Conservation (phyloP, 2,797 vertebrate species). For the Coluber constrictor region DNA sequence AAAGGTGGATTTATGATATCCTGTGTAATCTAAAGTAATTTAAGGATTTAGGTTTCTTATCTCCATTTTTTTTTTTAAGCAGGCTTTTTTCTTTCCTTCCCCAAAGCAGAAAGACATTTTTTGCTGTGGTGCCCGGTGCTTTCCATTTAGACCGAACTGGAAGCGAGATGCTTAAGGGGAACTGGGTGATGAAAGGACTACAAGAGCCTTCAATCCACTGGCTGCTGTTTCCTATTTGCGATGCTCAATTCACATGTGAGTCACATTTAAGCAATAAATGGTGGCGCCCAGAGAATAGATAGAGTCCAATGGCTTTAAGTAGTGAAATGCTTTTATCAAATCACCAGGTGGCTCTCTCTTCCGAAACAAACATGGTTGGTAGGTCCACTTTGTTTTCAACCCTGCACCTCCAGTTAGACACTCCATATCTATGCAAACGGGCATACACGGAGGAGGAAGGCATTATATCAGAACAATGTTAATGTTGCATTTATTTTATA, state of each 20-base stretch:
- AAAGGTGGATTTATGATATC: not conserved
- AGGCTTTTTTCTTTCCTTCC: conserved; percentile 73
- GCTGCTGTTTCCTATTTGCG: conserved; percentile 95
- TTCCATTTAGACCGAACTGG: conserved; percentile 92
- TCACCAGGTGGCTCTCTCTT: conserved; percentile 82
- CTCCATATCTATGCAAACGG: not conserved
- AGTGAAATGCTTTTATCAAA: conserved; percentile 93
- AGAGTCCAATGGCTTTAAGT: conserved; percentile 81
- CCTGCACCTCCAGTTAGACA: too few relatives aligned
- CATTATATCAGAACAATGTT: not conserved
- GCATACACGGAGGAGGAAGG: too few relatives aligned
- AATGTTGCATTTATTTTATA: not conserved
- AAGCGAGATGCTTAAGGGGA: conserved; percentile 89
- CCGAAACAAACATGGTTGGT: conserved; percentile 64
- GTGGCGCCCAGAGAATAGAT: conserved; percentile 84
- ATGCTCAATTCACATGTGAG: conserved; percentile 86
- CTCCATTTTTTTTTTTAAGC: conserved; percentile 67
- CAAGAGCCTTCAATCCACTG: conserved; percentile 82
- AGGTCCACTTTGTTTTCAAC: conserved; percentile 35
- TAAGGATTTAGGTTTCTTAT: conserved; percentile 39
- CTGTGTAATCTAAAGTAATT: not conserved
- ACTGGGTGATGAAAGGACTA: conserved; percentile 91
- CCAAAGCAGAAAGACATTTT: conserved; percentile 75
- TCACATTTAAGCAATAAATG: conserved; percentile 86
- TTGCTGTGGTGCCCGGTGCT: conserved; percentile 93